A percentile compares a stretch with the other conserved stretches of the same genome.
Conservation (phyloP, 1,140 invertebrate genomes). For the Drosophila oshimai region DNA sequence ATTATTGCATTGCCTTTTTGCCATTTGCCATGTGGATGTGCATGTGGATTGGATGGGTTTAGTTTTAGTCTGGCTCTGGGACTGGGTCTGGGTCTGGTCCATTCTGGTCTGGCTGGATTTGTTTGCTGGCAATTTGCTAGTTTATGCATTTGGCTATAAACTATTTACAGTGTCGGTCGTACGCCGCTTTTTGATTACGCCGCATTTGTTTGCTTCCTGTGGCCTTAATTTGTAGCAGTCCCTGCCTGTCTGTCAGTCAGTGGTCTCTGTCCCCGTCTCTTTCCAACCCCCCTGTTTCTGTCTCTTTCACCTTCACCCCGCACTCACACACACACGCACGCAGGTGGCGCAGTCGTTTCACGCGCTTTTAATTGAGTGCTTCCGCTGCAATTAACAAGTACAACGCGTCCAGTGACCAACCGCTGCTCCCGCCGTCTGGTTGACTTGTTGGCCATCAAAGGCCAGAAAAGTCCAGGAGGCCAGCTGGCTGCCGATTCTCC, state of each 20-base stretch:
- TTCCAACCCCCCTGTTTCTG: background rate
- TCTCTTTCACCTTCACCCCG: background rate
- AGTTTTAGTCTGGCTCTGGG: conserved; percentile 8
- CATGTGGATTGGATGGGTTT: background rate
- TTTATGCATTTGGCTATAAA: conserved; percentile 68
- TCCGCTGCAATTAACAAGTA: conserved; percentile 81
- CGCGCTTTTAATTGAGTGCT: conserved; percentile 81
- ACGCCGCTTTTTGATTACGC: conserved; percentile 79
- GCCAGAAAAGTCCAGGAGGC: conserved; percentile 5
- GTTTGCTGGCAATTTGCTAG: conserved; percentile 56
- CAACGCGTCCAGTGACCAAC: conserved; percentile 57
- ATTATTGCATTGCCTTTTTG: conserved; percentile 46
- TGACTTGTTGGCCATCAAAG: conserved; percentile 22
- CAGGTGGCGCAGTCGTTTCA: conserved; percentile 77
- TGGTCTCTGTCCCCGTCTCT: background rate
- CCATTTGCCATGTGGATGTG: too few relatives aligned
- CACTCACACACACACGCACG: background rate
- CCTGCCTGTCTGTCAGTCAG: conserved; percentile 28
- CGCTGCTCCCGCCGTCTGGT: conserved; percentile 31
- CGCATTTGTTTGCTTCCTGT: conserved; percentile 79
- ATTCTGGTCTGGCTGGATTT: conserved; percentile 20
- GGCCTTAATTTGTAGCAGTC: conserved; percentile 67
- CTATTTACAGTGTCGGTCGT: conserved; percentile 75
- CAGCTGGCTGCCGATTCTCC: conserved; percentile 10
- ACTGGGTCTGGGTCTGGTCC: conserved; percentile 2